Conservation (phyloP, 2,888 invertebrate species). For the Notodonta ziczac region DNA sequence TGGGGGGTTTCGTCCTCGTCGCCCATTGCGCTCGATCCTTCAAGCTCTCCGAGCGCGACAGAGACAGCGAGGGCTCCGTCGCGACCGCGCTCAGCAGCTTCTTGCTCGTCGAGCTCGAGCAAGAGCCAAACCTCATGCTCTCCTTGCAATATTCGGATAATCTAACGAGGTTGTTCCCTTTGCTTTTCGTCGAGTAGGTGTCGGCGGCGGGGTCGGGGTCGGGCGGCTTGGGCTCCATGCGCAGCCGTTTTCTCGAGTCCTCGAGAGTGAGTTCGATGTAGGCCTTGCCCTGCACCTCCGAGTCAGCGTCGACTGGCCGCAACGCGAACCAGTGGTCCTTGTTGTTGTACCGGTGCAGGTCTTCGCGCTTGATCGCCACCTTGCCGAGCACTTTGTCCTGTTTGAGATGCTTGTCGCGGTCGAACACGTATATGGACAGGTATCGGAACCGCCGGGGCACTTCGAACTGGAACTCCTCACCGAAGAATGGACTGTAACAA, state of each 20-base stretch:
- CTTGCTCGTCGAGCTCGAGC: constrained; percentile 78
- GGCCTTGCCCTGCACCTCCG: constrained; percentile 96
- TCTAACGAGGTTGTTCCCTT: constrained; percentile 74
- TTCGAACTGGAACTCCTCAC: constrained; percentile 97
- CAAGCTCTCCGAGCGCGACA: constrained; percentile 79
- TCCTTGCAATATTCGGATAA: constrained; percentile 79
- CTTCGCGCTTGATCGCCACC: constrained; percentile 94
- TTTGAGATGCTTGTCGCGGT: constrained; percentile 92
- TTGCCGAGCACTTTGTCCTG: constrained; percentile 92
- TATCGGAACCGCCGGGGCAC: constrained; percentile 95
- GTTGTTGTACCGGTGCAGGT: constrained; percentile 93
- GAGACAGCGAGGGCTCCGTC: constrained; percentile 70
- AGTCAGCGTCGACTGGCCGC: constrained; percentile 93
- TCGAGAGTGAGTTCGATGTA: constrained; percentile 92
- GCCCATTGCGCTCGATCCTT: constrained; percentile 77
- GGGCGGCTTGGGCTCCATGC: constrained; percentile 81
- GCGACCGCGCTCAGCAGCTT: constrained; percentile 70
- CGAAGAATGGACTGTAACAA: constrained; percentile 93
- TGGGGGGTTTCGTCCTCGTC: constrained; percentile 68
- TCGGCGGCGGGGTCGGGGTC: constrained; percentile 69
- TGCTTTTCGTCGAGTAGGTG: constrained; percentile 62
- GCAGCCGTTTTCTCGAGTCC: constrained; percentile 80
- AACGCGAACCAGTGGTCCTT: constrained; percentile 97
- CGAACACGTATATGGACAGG: constrained; percentile 94
- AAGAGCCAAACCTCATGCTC: constrained; percentile 78